Evolutionary conservation across 53 echinoderm and acorn worm species (phyloP).

Genomic region (Hippasteria phrygiana): DNA sequence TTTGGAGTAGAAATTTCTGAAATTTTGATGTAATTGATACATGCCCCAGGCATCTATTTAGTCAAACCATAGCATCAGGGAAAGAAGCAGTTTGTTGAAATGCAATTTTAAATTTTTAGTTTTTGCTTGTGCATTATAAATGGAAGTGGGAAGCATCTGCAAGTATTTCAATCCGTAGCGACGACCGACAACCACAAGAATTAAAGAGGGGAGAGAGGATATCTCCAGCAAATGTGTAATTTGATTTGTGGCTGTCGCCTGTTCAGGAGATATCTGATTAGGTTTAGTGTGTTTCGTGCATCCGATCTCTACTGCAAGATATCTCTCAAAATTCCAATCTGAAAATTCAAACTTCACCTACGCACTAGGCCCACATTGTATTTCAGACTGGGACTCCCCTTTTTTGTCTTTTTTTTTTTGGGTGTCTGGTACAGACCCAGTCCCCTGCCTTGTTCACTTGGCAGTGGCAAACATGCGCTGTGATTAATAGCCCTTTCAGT

Average conservation of each 20-base stretch:
- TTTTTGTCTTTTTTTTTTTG: not conserved
- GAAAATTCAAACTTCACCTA: not conserved
- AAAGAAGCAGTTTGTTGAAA: too few species aligned
- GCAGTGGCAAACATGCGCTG: constrained; percentile 21
- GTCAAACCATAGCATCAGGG: not conserved
- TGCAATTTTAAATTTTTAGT: not conserved
- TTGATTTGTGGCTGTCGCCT: not conserved
- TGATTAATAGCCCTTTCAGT: constrained; percentile 47
- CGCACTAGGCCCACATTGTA: not conserved
- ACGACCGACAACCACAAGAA: too few species aligned
- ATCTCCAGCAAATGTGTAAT: not conserved
- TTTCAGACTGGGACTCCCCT: not conserved
- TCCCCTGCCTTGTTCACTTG: not conserved
- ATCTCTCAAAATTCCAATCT: not conserved
- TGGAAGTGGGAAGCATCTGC: too few species aligned
- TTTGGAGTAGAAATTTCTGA: not conserved
- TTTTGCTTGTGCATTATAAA: not conserved
- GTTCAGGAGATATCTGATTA: not conserved
- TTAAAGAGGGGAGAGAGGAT: too few species aligned
- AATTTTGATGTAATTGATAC: not conserved
- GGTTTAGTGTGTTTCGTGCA: not conserved
- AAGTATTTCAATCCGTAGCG: too few species aligned
- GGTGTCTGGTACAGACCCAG: not conserved
- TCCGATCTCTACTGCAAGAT: not conserved
- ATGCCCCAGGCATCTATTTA: not conserved